Base-by-base conservation (phyloP, 2,113 vertebrate genomes). In the Megaceryle maxima region DNA sequence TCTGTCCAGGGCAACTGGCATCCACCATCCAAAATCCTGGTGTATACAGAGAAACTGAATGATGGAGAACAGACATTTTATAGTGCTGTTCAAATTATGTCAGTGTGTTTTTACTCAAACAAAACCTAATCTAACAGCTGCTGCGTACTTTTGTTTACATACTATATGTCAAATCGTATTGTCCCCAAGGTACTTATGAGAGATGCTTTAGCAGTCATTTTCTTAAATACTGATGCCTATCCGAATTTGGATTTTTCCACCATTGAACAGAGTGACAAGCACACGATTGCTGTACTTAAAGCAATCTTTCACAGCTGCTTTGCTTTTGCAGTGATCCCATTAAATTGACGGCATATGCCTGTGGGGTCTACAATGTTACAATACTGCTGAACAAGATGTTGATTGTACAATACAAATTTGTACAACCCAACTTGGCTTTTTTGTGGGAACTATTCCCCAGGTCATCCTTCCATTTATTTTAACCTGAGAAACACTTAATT, bases 141-240 rank as follows among this genome's bases (percentile, higher is more conserved):
- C 96, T 97, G 95, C 92, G 85, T 98, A 97, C 95, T 98, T 98
- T 97, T 98, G 98, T 98, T 98, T 98, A 96, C 89, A 95, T 96
- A 97, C 96, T 98, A 28, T 91, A 95, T 98, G 98, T 98, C 98
- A 98, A 97, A 97, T 95, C 84, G 63, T 88, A 96, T 97, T 97
- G 97, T 98, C 98, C 97, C 97, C 91, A 95, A 97, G 97, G 97
- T 98, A 96, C 98, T 98, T 98, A 98, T 25, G 85, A 98, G 97
- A 97, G 97, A 96, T 97, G 96, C 98, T 98, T 99, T 98, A 98
- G 98, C 96, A 98, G 98, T 98, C 97, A 92, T 98, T 98, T 98
- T 97, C 97, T 98, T 99, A 99, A 99, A 99, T 98, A 98, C 97
- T 94, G 95, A 98, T 97, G 98, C 98, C 98, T 98, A 97, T 97